Percentiles rank a stretch among this genome's conserved stretches.
phyloP scores from a whole-genome alignment of 2,888 invertebrate genomes.

The Polia nebulosa region DNA sequence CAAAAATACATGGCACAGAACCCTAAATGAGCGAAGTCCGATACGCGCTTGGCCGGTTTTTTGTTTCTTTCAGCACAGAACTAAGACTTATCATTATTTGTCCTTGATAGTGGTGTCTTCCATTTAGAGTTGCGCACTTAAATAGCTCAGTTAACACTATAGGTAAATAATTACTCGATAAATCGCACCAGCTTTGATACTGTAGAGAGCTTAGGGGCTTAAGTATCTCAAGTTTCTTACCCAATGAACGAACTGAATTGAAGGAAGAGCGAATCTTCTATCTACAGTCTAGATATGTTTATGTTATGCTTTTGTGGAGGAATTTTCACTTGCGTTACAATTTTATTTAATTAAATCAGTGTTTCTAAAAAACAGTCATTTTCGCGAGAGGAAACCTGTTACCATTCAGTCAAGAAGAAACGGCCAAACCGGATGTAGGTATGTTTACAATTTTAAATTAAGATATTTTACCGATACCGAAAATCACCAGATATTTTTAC shows the following conservation, averaged over 20 bases:
- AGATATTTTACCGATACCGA: too few species aligned
- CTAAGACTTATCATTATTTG: conserved; percentile 5
- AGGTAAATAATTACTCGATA: conserved; percentile 28
- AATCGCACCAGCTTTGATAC: conserved; percentile 5
- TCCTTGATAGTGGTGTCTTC: neutral
- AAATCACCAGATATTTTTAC: too few species aligned
- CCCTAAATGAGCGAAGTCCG: too few species aligned
- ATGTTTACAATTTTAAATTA: too few species aligned
- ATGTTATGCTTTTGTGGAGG: conserved; percentile 13
- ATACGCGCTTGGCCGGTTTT: too few species aligned
- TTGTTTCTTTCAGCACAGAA: neutral
- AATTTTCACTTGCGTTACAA: conserved; percentile 6
- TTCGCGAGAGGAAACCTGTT: too few species aligned
- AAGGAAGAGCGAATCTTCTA: conserved; percentile 18
- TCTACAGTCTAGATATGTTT: conserved; percentile 20
- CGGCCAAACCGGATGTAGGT: too few species aligned
- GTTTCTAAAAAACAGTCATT: neutral
- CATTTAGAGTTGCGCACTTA: neutral
- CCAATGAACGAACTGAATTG: conserved; percentile 32
- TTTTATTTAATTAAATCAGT: conserved; percentile 14
- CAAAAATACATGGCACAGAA: too few species aligned
- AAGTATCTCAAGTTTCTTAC: conserved; percentile 41
- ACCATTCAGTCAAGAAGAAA: too few species aligned
- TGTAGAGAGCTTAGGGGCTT: conserved; percentile 22
- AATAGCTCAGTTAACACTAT: conserved; percentile 8